These are phyloP conservation scores for Poeciliopsis occidentalis DNA, from an alignment of 2,113 vertebrate species.

Conservation along the genomic window DNA sequence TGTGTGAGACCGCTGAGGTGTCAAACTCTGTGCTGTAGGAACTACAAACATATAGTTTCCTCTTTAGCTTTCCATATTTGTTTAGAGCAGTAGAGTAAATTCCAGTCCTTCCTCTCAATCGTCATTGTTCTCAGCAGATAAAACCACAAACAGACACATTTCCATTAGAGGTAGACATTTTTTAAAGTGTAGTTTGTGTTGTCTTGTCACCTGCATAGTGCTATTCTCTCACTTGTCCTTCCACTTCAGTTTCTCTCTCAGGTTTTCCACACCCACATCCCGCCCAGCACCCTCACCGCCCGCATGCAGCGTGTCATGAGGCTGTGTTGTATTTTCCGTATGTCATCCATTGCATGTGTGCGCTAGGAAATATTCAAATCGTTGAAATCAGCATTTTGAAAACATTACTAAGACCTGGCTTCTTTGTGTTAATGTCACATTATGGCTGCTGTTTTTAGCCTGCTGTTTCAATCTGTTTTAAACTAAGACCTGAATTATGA, in stretches of 20 bases:
- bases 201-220: background rate
- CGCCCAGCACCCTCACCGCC: conserved; percentile 14
- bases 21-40: conserved; percentile 1
- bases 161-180: background rate
- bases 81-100: background rate
- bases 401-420: background rate
- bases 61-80: background rate
- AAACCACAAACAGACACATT: background rate
- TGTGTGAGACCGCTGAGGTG: background rate
- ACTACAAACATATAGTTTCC: background rate
- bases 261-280: conserved; percentile 18
- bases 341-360: conserved; percentile 2
- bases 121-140: conserved; percentile 22
- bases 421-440: background rate
- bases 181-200: conserved; percentile 28
- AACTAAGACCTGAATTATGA: background rate
- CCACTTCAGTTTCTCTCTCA: conserved; percentile 2
- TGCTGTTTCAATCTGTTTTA: background rate
- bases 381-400: background rate
- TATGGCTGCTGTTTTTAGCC: background rate
- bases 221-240: conserved; percentile 5
- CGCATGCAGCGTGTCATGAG: conserved; percentile 14
- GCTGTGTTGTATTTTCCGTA: background rate
- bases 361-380: background rate
- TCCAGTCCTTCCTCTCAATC: background rate